phyloP scores from a whole-genome alignment of 2,888 invertebrate species.

The Nezara viridula region DNA sequence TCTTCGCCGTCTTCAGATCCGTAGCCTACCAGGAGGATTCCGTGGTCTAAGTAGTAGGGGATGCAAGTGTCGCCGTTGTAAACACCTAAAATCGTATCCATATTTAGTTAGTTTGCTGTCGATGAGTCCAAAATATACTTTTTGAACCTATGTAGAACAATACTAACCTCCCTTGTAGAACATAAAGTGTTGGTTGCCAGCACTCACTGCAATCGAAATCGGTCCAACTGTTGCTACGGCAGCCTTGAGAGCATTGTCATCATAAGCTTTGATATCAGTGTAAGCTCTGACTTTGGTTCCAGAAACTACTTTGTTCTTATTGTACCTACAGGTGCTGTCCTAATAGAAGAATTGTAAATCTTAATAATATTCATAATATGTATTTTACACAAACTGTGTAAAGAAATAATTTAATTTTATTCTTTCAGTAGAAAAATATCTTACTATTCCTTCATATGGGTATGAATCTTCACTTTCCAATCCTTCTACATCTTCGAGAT shows the following conservation, averaged over 20 bases:
- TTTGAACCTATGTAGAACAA: no score
- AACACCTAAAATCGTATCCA: not conserved
- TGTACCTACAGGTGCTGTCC: slow-evolving; percentile 37
- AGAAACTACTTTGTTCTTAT: not conserved
- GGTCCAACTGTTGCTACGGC: slow-evolving; percentile 45
- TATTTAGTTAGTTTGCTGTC: not conserved
- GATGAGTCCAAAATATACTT: no score
- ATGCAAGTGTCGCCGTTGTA: not conserved
- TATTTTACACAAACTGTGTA: no score
- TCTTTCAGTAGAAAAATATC: not conserved
- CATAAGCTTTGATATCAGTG: not conserved
- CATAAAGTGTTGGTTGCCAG: not conserved
- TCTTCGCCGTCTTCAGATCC: slow-evolving; percentile 30
- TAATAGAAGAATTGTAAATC: not conserved
- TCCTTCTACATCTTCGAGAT: not conserved
- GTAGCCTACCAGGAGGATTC: slow-evolving; percentile 42
- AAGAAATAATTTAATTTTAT: no score
- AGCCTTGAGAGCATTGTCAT: slow-evolving; percentile 23
- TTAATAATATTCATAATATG: no score
- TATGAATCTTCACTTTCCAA: not conserved
- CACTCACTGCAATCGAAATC: slow-evolving; percentile 14
- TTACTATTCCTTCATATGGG: slow-evolving; percentile 5
- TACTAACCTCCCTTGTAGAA: not conserved
- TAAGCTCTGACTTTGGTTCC: slow-evolving; percentile 18
- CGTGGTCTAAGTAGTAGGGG: not conserved